Evolutionary conservation across 1,140 invertebrate species (phyloP).

Genomic region (honey bee (Apis mellifera)): Amel_HAv3.1 CM009943.2:8100501-8101000

Average conservation of each 20-base stretch:
- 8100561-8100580: slow-evolving; percentile 14
- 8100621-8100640: slow-evolving; percentile 42
- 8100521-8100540: not conserved
- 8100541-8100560: slow-evolving; percentile 16
- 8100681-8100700: slow-evolving; percentile 78
- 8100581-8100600: slow-evolving; percentile 5
- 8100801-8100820: no score
- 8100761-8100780: slow-evolving; percentile 42
- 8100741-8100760: slow-evolving; percentile 67
- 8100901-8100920: no score
- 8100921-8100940: no score
- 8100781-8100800: no score
- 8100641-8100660: slow-evolving; percentile 59
- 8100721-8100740: slow-evolving; percentile 74
- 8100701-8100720: slow-evolving; percentile 77
- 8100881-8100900: no score
- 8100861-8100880: not conserved
- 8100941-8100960: not conserved
- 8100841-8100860: no score
- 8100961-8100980: not conserved
- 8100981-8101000: not conserved
- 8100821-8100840: no score
- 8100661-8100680: slow-evolving; percentile 77
- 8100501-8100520: slow-evolving; percentile 8
- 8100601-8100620: slow-evolving; percentile 30